These are phyloP conservation scores for Synergus itoensis DNA, from an alignment of 2,888 invertebrate species.

Conservation along the genomic window DNA sequence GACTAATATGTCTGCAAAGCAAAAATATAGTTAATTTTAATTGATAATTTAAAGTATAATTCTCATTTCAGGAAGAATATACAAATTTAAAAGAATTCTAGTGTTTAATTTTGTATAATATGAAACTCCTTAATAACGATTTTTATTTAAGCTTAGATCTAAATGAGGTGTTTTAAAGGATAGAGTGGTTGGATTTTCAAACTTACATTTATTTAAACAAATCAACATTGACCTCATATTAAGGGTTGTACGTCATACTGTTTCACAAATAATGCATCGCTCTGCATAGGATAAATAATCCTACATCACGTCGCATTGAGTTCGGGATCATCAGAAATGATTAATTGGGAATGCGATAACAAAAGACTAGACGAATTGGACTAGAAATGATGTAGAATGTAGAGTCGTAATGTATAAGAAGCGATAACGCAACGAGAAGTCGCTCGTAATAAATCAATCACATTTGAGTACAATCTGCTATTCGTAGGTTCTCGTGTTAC, in stretches of 20 bases:
- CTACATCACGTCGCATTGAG: slow-evolving; percentile 66
- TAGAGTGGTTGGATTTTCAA: slow-evolving; percentile 69
- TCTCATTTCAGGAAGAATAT: not conserved
- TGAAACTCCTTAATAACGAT: not conserved
- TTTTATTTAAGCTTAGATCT: not conserved
- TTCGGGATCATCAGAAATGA: slow-evolving; percentile 31
- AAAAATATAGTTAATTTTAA: not conserved
- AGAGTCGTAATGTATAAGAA: slow-evolving; percentile 42
- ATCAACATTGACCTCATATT: slow-evolving; percentile 78
- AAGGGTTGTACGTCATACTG: slow-evolving; percentile 76
- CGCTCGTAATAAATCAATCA: slow-evolving; percentile 68
- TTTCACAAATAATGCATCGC: slow-evolving; percentile 75
- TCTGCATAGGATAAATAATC: slow-evolving; percentile 73
- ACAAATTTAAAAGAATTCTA: not conserved
- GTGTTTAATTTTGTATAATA: not conserved
- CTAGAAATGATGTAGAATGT: slow-evolving; percentile 55
- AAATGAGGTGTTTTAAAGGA: not conserved
- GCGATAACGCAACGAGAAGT: slow-evolving; percentile 55
- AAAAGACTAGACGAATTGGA: slow-evolving; percentile 46
- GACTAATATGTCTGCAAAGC: not conserved
- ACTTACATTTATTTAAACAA: slow-evolving; percentile 79
- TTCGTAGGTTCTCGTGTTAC: slow-evolving; percentile 57
- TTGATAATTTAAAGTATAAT: not conserved
- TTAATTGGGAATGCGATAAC: slow-evolving; percentile 26
- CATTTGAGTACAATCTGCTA: slow-evolving; percentile 65